Percentiles rank a stretch among this genome's conserved stretches.
Conservation (phyloP, 1,140 invertebrate genomes). For the Cryptotermes secundus region DNA sequence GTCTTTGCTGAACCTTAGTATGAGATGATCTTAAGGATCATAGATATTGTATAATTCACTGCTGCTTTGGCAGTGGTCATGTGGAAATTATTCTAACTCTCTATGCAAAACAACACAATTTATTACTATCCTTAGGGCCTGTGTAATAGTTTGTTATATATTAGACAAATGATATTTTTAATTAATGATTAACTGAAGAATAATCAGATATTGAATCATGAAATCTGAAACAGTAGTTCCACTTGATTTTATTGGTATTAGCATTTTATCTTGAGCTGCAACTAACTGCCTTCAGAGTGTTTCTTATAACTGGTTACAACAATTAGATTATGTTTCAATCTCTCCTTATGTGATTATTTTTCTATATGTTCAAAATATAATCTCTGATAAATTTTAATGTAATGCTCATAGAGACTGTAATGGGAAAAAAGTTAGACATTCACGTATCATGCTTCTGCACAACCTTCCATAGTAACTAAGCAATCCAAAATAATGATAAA, state of each 20-base stretch:
- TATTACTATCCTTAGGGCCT: background rate
- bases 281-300: background rate
- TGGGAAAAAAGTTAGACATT: background rate
- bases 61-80: background rate
- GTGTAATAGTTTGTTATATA: background rate
- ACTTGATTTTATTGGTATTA: too few relatives aligned
- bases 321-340: background rate
- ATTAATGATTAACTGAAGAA: background rate
- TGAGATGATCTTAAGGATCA: background rate
- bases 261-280: background rate
- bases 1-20: background rate
- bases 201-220: background rate
- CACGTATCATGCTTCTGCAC: background rate
- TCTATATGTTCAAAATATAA: too few relatives aligned
- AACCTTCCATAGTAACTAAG: background rate
- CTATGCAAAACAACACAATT: background rate
- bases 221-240: background rate
- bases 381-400: too few relatives aligned
- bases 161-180: background rate
- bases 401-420: too few relatives aligned
- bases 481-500: background rate
- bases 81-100: background rate
- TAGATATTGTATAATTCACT: background rate
- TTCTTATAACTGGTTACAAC: background rate
- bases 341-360: too few relatives aligned